Conservation (phyloP, 2,797 vertebrate genomes). For the Pipistrellus nathusii region DNA sequence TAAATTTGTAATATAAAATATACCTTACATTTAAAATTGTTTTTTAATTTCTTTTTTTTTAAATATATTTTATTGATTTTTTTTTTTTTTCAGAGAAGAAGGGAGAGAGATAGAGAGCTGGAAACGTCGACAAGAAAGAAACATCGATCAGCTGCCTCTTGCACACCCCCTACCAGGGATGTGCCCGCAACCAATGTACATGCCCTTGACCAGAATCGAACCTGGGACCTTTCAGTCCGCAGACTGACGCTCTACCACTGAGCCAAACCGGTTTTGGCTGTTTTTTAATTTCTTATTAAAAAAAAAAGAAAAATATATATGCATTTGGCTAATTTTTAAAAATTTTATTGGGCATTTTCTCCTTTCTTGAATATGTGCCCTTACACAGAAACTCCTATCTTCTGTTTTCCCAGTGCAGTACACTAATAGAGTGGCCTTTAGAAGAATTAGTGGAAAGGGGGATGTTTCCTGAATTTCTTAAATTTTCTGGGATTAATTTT, state of each 20-base stretch:
- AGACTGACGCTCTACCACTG: too few relatives aligned
- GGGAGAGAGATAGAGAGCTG: too few relatives aligned
- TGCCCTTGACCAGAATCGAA: too few relatives aligned
- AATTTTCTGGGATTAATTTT: background rate
- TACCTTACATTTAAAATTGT: too few relatives aligned
- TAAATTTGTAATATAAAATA: background rate
- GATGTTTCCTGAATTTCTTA: rapidly evolving
- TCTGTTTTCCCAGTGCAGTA: rapidly evolving
- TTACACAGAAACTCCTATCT: rapidly evolving
- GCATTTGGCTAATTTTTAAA: background rate
- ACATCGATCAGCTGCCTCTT: too few relatives aligned
- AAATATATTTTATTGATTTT: too few relatives aligned
- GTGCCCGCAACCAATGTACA: too few relatives aligned
- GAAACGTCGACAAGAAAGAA: too few relatives aligned
- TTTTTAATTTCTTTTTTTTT: background rate
- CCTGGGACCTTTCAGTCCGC: too few relatives aligned
- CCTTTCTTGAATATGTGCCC: rapidly evolving
- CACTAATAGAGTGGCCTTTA: rapidly evolving
- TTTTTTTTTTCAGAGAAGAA: too few relatives aligned
- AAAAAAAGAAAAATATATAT: background rate
- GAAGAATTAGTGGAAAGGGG: background rate
- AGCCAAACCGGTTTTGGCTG: too few relatives aligned
- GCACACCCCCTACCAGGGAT: too few relatives aligned
- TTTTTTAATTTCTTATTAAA: background rate
- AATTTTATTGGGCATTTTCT: background rate